Evolutionary conservation across 2,113 vertebrate genomes (phyloP).

Genomic region (Microtus oregoni): DNA sequence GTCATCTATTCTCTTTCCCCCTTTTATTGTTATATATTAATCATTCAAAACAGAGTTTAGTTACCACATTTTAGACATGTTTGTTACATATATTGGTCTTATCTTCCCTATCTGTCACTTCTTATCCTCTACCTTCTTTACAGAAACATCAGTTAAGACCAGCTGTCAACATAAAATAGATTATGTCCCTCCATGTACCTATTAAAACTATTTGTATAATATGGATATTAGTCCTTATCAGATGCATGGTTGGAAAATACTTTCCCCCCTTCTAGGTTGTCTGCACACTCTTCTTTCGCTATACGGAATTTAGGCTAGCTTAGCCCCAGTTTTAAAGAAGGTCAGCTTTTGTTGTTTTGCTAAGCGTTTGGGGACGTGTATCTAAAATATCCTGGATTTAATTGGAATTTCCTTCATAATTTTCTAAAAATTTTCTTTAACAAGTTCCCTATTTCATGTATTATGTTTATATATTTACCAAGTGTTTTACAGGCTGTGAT

Average conservation of each 20-base stretch:
- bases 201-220: not conserved
- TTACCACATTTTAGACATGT: not conserved
- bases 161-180: not conserved
- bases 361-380: not conserved
- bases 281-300: not conserved
- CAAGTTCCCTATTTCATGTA: not conserved
- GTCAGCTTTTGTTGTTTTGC: not conserved
- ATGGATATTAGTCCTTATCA: not conserved
- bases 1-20: not conserved
- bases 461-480: not conserved
- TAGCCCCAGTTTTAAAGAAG: not conserved
- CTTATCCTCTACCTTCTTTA: not conserved
- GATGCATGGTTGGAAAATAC: not conserved
- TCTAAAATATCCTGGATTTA: not conserved
- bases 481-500: not conserved
- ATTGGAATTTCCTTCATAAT: not conserved
- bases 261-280: not conserved
- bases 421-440: not conserved
- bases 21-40: not conserved
- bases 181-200: not conserved
- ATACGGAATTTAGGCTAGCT: too few species aligned
- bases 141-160: too few species aligned
- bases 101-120: not conserved
- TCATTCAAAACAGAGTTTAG: not conserved
- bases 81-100: not conserved